phyloP scores from a whole-genome alignment of 2,888 invertebrate genomes.

The Drosophila testacea region DNA sequence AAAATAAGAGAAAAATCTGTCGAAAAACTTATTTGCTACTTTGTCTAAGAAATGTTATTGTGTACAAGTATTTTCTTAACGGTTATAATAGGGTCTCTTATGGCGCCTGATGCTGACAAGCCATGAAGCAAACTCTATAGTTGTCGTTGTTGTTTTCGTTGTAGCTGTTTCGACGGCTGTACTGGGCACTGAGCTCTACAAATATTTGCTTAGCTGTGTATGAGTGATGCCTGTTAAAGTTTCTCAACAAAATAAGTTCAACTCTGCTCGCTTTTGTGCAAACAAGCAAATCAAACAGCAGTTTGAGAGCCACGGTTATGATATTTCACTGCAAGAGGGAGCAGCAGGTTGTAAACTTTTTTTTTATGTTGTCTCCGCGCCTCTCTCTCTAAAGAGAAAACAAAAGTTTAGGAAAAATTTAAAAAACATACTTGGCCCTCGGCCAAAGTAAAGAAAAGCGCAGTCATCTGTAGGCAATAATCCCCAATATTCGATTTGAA shows the following conservation, averaged over 20 bases:
- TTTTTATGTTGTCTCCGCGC: not conserved
- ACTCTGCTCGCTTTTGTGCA: conserved; percentile 61
- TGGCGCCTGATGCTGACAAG: conserved; percentile 50
- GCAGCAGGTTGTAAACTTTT: conserved; percentile 44
- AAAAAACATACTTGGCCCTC: conserved; percentile 39
- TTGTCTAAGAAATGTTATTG: conserved; percentile 53
- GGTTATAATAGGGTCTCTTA: conserved; percentile 48
- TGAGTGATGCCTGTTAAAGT: conserved; percentile 66
- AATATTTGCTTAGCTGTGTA: conserved; percentile 76
- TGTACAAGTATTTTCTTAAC: conserved; percentile 53
- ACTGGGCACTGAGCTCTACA: conserved; percentile 58
- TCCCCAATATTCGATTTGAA: conserved; percentile 25
- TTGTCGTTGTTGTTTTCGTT: conserved; percentile 5
- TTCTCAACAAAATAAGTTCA: conserved; percentile 59
- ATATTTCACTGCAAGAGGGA: conserved; percentile 47
- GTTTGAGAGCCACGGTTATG: conserved; percentile 60
- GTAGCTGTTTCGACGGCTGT: conserved; percentile 28
- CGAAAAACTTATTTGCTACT: conserved; percentile 43
- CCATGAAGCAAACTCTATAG: conserved; percentile 27
- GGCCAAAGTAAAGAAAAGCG: conserved; percentile 58
- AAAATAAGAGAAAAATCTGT: conserved; percentile 18
- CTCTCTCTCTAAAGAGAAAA: not conserved
- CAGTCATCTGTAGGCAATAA: conserved; percentile 61
- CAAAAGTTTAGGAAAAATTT: conserved; percentile 10
- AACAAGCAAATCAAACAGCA: conserved; percentile 69